Percentiles rank a stretch among this genome's conserved stretches.
phyloP scores from a whole-genome alignment of 1,140 invertebrate genomes.

The Apolygus lucorum region DNA sequence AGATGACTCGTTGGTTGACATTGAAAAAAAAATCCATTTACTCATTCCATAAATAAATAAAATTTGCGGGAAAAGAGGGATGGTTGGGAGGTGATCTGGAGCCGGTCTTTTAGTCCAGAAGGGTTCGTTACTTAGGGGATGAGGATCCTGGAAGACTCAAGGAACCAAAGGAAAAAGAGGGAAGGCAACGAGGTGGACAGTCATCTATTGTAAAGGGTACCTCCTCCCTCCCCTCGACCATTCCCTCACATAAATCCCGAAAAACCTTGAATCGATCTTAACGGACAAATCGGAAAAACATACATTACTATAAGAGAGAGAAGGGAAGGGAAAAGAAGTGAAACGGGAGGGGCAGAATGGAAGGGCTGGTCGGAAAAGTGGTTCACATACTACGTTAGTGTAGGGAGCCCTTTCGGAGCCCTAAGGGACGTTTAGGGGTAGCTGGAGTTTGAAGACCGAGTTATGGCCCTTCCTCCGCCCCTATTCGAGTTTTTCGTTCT shows the following conservation, averaged over 20 bases:
- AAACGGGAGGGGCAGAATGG: too few relatives aligned
- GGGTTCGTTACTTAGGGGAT: background rate
- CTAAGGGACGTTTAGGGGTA: background rate
- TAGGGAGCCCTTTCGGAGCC: background rate
- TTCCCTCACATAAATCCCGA: slow-evolving; percentile 7
- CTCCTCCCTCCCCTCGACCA: too few relatives aligned
- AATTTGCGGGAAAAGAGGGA: background rate
- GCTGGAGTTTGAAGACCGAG: background rate
- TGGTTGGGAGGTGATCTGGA: background rate
- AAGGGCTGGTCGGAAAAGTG: background rate
- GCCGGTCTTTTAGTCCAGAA: background rate
- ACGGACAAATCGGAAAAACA: slow-evolving; percentile 12
- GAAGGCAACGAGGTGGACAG: slow-evolving; percentile 12
- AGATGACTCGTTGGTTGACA: too few relatives aligned
- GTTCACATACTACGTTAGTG: slow-evolving; percentile 5
- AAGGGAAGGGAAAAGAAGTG: too few relatives aligned
- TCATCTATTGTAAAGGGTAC: background rate
- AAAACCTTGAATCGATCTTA: slow-evolving; percentile 11
- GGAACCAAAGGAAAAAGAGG: background rate
- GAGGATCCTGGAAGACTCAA: background rate
- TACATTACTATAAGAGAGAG: slow-evolving; percentile 4
- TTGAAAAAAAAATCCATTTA: too few relatives aligned
- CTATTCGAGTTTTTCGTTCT: background rate
- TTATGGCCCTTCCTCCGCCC: slow-evolving; percentile 3
- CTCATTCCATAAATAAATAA: background rate